Conservation (phyloP, 1,140 invertebrate species). For the Bombyx mori region DNA sequence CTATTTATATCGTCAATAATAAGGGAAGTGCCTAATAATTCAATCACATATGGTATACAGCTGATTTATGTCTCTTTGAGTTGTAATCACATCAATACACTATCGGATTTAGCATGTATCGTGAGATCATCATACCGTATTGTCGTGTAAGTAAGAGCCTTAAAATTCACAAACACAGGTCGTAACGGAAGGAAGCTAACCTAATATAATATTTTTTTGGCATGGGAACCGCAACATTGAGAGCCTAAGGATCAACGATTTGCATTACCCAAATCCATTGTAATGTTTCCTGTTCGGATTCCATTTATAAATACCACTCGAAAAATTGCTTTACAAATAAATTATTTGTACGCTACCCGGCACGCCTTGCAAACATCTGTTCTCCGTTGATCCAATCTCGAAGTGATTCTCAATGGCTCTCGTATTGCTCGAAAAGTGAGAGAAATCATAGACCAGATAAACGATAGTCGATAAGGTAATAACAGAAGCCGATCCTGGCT, state of each 20-base stretch:
- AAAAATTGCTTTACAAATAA: slow-evolving; percentile 26
- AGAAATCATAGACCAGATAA: slow-evolving; percentile 51
- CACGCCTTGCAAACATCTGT: slow-evolving; percentile 58
- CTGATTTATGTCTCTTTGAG: too few species aligned
- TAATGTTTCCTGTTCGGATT: slow-evolving; percentile 2
- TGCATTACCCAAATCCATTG: slow-evolving; percentile 2
- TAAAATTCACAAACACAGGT: too few species aligned
- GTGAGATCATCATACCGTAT: too few species aligned
- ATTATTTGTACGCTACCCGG: slow-evolving; percentile 46
- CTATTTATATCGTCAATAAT: too few species aligned
- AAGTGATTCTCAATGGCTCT: slow-evolving; percentile 14
- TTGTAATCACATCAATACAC: too few species aligned
- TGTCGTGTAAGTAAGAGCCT: too few species aligned
- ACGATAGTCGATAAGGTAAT: slow-evolving; percentile 65
- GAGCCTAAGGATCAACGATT: neutral
- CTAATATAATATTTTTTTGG: slow-evolving; percentile 4
- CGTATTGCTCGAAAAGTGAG: slow-evolving; percentile 55
- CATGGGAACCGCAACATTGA: slow-evolving; percentile 2
- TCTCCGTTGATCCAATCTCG: slow-evolving; percentile 5
- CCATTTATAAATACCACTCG: slow-evolving; percentile 11
- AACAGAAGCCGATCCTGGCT: slow-evolving; percentile 63
- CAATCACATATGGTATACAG: too few species aligned
- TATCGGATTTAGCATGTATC: too few species aligned
- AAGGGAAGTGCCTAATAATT: too few species aligned
- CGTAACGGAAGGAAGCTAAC: slow-evolving; percentile 6